phyloP scores from a whole-genome alignment of 2,888 invertebrate species.

The Stegana nigrithorax region DNA sequence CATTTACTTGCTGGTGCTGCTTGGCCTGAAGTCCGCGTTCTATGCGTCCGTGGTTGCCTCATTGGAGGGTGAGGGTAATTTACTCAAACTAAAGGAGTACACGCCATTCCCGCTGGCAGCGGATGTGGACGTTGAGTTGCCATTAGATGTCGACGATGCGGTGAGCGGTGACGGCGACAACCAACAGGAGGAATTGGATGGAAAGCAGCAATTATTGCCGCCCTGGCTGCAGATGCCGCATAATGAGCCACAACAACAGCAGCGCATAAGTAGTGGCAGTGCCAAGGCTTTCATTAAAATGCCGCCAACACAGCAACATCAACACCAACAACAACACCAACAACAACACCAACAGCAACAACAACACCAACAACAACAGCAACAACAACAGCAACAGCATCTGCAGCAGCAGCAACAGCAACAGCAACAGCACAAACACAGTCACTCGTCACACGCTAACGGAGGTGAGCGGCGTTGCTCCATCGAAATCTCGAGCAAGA shows the following conservation, averaged over 20 bases:
- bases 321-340: conserved; percentile 31
- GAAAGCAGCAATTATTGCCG: conserved; percentile 31
- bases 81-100: conserved; percentile 44
- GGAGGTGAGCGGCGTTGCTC: conserved; percentile 46
- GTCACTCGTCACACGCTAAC: background rate
- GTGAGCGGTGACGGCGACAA: conserved; percentile 21
- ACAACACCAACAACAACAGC: conserved; percentile 31
- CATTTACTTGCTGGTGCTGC: conserved; percentile 40
- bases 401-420: no score
- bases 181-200: conserved; percentile 21
- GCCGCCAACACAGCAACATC: conserved; percentile 32
- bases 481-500: conserved; percentile 62
- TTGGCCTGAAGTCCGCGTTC: conserved; percentile 35
- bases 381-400: conserved; percentile 15
- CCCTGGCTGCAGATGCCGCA: conserved; percentile 45
- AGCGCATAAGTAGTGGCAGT: conserved; percentile 27
- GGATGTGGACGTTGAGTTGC: conserved; percentile 44
- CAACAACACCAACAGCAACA: conserved; percentile 15
- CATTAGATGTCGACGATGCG: conserved; percentile 44
- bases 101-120: conserved; percentile 43
- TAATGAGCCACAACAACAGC: conserved; percentile 27
- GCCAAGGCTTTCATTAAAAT: conserved; percentile 42
- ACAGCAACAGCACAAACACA: no score
- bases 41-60: conserved; percentile 42
- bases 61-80: conserved; percentile 37